Conservation (phyloP, 2,113 vertebrate species). For the Anhinga rufa region DNA sequence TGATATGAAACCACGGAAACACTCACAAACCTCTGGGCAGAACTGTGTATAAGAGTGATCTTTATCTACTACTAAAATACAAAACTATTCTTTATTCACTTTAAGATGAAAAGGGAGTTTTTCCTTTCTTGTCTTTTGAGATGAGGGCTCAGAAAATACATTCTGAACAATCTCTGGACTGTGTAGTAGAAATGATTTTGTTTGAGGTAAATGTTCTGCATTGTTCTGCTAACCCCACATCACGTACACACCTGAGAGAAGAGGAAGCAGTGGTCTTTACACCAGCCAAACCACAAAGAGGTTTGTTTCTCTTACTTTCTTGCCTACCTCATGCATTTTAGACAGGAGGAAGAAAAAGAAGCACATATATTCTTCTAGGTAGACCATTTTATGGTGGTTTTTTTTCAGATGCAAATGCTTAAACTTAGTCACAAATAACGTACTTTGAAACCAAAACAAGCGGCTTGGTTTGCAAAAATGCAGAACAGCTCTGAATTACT, state of each 20-base stretch:
- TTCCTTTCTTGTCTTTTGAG: background rate
- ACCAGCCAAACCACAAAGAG: background rate
- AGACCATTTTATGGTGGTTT: background rate
- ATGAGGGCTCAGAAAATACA: background rate
- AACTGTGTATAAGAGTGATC: background rate
- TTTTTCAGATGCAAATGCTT: background rate
- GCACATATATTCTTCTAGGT: background rate
- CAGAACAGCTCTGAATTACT: background rate
- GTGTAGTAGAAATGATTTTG: background rate
- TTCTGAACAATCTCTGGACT: background rate
- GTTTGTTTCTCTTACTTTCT: background rate
- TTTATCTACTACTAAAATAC: background rate
- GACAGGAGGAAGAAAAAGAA: background rate
- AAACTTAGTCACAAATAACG: background rate
- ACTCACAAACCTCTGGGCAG: background rate
- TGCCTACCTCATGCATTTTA: background rate
- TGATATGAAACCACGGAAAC: background rate
- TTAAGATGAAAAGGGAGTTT: background rate
- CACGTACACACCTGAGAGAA: background rate
- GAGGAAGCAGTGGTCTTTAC: background rate
- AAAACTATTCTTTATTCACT: background rate
- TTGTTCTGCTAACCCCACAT: background rate
- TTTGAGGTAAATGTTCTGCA: background rate
- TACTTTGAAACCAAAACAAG: background rate
- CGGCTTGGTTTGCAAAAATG: conserved; percentile 26